Base-by-base conservation (phyloP, 2,113 vertebrate species). In the Esox niger region DNA sequence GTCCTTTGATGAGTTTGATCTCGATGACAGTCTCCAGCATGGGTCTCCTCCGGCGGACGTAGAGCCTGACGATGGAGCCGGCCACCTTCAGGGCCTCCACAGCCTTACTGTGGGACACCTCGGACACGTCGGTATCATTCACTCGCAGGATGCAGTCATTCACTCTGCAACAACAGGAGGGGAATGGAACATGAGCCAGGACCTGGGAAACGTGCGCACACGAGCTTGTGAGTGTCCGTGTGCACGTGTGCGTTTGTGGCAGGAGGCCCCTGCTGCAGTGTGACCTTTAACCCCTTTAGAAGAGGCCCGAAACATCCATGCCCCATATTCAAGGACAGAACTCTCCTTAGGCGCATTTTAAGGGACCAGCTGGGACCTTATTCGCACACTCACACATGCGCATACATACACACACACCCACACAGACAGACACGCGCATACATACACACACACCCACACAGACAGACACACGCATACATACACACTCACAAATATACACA, bases 71-170 rank as follows among this genome's bases (percentile, higher is more conserved):
- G 0, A 98, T 96, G 15, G 95, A 98, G 0, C 96, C 97, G 0
- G 96, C 96, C 64, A 96, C 95, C 77, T 98, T 98, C 6, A 98
- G 90, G 1, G 97, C 97, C 79, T 98, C 97, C 32, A 98, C 96
- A 0, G 97, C 96, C 78, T 95, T 95, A 85, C 96, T 96, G 89
- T 98, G 97, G 1, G 94, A 97, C 2, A 98, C 96, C 62, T 98
- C 95, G 0, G 94, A 96, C 58, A 98, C 97, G 0, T 98, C 96
- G 0, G 93, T 87, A 35, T 98, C 96, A 3, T 98, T 98, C 90
- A 98, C 97, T 74, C 95, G 90, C 76, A 98, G 86, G 86, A 98
- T 98, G 79, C 96, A 98, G 63, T 98, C 97, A 0, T 98, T 98
- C 75, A 98, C 96, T 87, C 96, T 98, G 76, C 3, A 62, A 32